Percentiles rank a stretch among this genome's conserved stretches.
These are phyloP conservation scores for Parus major DNA, from an alignment of 2,113 vertebrate genomes.

Conservation along the genomic window DNA sequence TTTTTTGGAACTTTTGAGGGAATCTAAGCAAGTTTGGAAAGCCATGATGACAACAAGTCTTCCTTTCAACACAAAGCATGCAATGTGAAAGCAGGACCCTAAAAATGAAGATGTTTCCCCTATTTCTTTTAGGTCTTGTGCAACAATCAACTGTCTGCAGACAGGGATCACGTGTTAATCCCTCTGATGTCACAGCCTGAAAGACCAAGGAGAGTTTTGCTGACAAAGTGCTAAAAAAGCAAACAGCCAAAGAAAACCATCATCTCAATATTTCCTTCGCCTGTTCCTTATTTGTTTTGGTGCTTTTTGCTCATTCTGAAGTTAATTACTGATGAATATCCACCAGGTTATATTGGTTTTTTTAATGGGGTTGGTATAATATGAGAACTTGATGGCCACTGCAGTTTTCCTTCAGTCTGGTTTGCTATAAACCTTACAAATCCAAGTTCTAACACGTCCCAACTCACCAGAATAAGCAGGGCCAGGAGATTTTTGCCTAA, in stretches of 20 bases:
- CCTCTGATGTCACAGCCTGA: not conserved
- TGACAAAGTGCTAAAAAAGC: not conserved
- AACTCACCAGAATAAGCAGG: not conserved
- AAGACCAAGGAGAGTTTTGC: not conserved
- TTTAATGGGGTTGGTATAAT: not conserved
- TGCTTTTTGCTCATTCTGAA: not conserved
- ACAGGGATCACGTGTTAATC: rapidly evolving
- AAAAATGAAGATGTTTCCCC: not conserved
- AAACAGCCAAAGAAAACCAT: not conserved
- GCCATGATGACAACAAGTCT: not conserved
- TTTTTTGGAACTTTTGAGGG: not conserved
- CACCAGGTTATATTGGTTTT: not conserved
- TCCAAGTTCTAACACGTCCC: not conserved
- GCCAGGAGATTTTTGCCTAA: not conserved
- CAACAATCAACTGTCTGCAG: not conserved
- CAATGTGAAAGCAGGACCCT: not conserved
- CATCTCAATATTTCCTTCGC: not conserved
- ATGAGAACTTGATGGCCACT: not conserved
- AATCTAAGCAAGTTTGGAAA: not conserved
- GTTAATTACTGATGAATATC: not conserved
- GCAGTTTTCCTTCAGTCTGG: not conserved
- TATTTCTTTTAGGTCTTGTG: not conserved
- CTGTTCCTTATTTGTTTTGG: not conserved
- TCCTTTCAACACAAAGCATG: not conserved
- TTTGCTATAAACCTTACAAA: not conserved